Evolutionary conservation across 2,888 invertebrate genomes (phyloP).

Genomic region (Pseudanteris insignis): DNA sequence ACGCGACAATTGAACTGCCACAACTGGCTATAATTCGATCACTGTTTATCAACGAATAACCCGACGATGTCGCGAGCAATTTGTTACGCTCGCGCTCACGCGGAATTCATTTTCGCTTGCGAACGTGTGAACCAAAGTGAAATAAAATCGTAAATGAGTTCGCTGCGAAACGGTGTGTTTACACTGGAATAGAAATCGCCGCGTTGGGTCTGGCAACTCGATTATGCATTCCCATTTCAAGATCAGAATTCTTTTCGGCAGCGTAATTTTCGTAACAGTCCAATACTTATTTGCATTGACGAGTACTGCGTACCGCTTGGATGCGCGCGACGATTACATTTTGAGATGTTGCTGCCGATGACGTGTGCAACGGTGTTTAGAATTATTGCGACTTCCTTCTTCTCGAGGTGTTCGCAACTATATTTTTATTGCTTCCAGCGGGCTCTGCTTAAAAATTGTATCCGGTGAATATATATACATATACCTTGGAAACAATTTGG

Average conservation of each 20-base stretch:
- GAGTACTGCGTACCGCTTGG: conserved; percentile 23
- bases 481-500: no score
- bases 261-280: conserved; percentile 33
- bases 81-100: conserved; percentile 26
- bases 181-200: conserved; percentile 38
- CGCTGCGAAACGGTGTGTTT: conserved; percentile 30
- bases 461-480: no score
- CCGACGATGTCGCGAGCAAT: conserved; percentile 30
- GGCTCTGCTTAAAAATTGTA: no score
- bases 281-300: conserved; percentile 37
- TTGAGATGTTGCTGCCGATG: conserved; percentile 5
- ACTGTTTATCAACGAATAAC: conserved; percentile 35
- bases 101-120: conserved; percentile 28
- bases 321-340: conserved; percentile 37
- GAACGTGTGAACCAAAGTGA: conserved; percentile 41
- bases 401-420: no score
- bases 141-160: conserved; percentile 41
- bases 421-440: no score
- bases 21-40: conserved; percentile 29
- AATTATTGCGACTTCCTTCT: conserved; percentile 5
- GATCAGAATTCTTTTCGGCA: conserved; percentile 30
- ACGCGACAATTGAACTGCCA: conserved; percentile 23
- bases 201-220: conserved; percentile 27
- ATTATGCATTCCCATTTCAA: conserved; percentile 31
- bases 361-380: conserved; percentile 9